Base-by-base conservation (phyloP, 2,797 vertebrate species). In the Ceryle rudis region DNA sequence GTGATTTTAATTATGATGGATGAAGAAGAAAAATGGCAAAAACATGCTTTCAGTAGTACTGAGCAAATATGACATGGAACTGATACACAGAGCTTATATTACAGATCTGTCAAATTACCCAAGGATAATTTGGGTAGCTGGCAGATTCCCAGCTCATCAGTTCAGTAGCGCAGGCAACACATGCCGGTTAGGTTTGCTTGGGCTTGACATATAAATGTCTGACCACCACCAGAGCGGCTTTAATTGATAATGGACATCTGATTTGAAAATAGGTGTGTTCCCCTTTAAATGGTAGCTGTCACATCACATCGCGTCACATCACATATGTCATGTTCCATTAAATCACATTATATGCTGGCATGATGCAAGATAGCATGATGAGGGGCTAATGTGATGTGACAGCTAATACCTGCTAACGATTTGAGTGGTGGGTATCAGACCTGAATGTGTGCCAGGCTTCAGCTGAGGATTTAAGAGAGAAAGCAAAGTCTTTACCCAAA, bases 81-180 rank as follows among this genome's bases (percentile, higher is more conserved):
- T 66, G 91, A 95, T 96, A 96, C 95, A 84, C 86, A 83, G 94
- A 89, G 90, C 94, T 96, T 96, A 90, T 97, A 97, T 97, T 97
- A 96, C 94, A 96, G 95, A 94, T 97, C 95, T 97, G 95, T 97
- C 95, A 97, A 96, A 97, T 97, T 96, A 96, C 94, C 93, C 95
- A 94, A 83, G 85, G 95, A 96, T 97, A 97, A 97, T 97, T 96
- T 97, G 95, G 88, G 94, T 92, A 89, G 69, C 94, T 97, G 97
- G 96, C 97, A 60, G 96, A 89, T 95, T 97, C 96, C 94, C 96
- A 97, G 93, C 95, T 97, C 93, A 94, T 97, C 96, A 89, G 91
- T 90, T 97, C 83, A 62, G 92, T 73, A 95, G 75, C 28, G 3
- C 87, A 89, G 81, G 84, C 89, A 87, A 54, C 94, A 94, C 96